phyloP scores from a whole-genome alignment of 2,888 invertebrate species.

The Dorcus hopei region DNA sequence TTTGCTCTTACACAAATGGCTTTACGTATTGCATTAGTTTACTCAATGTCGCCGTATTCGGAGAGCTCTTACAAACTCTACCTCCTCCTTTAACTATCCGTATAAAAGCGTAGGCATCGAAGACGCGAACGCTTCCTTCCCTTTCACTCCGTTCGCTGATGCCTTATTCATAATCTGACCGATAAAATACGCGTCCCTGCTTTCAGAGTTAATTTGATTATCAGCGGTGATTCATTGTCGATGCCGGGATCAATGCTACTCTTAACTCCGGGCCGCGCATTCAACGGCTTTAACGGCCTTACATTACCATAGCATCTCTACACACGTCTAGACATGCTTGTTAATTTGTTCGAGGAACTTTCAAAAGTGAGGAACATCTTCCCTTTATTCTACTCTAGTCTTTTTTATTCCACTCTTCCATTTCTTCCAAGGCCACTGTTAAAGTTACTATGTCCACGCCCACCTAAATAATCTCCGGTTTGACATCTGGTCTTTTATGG shows the following conservation, averaged over 20 bases:
- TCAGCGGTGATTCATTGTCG: slow-evolving; percentile 42
- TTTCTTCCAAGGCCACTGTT: too few relatives aligned
- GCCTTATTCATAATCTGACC: slow-evolving; percentile 34
- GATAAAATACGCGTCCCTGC: slow-evolving; percentile 39
- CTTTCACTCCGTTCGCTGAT: slow-evolving; percentile 11
- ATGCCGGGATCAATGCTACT: slow-evolving; percentile 33
- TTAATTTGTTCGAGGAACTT: too few relatives aligned
- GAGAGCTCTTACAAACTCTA: slow-evolving; percentile 15
- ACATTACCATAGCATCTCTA: background rate
- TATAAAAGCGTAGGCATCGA: slow-evolving; percentile 13
- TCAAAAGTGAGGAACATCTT: too few relatives aligned
- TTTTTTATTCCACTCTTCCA: too few relatives aligned
- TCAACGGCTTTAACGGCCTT: background rate
- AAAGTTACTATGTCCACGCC: too few relatives aligned
- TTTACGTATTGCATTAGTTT: slow-evolving; percentile 41
- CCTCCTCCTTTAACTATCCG: slow-evolving; percentile 19
- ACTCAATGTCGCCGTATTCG: slow-evolving; percentile 33
- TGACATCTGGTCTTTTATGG: too few relatives aligned
- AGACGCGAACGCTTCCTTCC: background rate
- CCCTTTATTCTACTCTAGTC: too few relatives aligned
- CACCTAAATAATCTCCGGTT: too few relatives aligned
- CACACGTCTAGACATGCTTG: too few relatives aligned
- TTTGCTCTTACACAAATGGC: slow-evolving; percentile 42
- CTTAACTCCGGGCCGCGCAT: background rate
- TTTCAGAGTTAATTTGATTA: slow-evolving; percentile 45